Base-by-base conservation (phyloP, 2,113 vertebrate genomes). In the Marmota monax region DNA sequence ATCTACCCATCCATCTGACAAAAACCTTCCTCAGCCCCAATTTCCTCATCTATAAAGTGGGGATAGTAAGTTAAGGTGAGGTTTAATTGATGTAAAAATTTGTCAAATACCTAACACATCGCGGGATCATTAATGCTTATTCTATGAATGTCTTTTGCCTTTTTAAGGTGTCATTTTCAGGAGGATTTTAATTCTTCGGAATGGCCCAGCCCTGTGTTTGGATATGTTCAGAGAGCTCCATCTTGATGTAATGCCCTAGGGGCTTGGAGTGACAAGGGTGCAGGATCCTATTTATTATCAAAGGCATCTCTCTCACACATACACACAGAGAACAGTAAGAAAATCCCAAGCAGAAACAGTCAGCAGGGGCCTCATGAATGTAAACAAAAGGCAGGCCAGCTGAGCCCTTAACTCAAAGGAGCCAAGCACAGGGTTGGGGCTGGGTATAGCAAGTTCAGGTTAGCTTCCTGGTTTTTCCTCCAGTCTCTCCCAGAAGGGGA, bases 401-500 rank as follows among this genome's bases (percentile, higher is more conserved):
- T 42, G 14, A 45, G 42, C 20, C 76, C 45, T 73, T n/a, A 2
- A 45, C 70, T 61, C 48, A 34, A n/a, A 82, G 63, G 80, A 84
- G 63, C 76, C 83, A 51, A 79, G 42, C 9, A 0, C 9, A 0
- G 25, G 61, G 34, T 27, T 9, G 65, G 42, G 29, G 5, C 10
- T 0, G 1, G 65, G 69, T 27, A 7, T 88, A 90, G 91, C 72
- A 92, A 85, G 37, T 67, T 94, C 51, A 67, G 74, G 37, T 90
- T 48, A 25, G 73, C 67, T 65, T 42, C 63, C n/a, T 51, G 53
- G 14, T 7, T 29, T 94, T 88, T 67, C 58, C 61, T 80, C 58
- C 72, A 80, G 70, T 76, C 77, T 67, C 84, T 80, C 72, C 84
- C 56, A 70, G 76, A 90, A 37, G 11, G 82, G 42, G 84, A 91